Evolutionary conservation across 2,113 vertebrate species (phyloP).

Genomic region (Onychostoma macrolepis): DNA sequence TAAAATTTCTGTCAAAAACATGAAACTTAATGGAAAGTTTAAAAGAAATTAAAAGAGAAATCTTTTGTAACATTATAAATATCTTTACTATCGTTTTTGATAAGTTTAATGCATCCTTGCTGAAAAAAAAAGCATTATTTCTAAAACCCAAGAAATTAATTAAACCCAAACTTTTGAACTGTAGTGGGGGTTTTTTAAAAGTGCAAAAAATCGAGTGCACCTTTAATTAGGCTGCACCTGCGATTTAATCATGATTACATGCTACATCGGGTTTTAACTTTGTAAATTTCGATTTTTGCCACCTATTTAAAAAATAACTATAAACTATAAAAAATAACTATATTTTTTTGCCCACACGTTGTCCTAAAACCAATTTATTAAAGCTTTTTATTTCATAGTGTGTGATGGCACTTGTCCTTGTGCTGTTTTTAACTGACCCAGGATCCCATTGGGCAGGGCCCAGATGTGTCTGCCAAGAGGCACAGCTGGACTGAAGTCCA

Average conservation of each 20-base stretch:
- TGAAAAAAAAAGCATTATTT: not conserved
- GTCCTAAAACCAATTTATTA: not conserved
- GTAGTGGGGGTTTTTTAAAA: no score
- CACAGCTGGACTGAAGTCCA: conserved; percentile 50
- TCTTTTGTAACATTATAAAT: not conserved
- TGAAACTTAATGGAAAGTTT: not conserved
- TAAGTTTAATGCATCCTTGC: not conserved
- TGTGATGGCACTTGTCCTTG: not conserved
- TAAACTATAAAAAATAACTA: not conserved
- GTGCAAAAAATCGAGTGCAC: no score
- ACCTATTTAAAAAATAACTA: not conserved
- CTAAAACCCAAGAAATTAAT: not conserved
- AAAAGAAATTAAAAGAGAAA: not conserved
- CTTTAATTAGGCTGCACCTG: not conserved
- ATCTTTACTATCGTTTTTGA: not conserved
- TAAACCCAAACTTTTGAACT: not conserved
- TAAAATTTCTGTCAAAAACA: no score
- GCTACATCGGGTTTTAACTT: not conserved
- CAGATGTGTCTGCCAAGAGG: conserved; percentile 49
- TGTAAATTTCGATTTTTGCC: not conserved
- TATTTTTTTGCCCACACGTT: not conserved
- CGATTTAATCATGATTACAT: not conserved
- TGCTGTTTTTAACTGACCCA: conserved; percentile 34
- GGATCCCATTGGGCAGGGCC: conserved; percentile 29
- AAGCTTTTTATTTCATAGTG: not conserved